Evolutionary conservation across 2,888 invertebrate genomes (phyloP).

Genomic region (Dicranocentrus wangi): DNA sequence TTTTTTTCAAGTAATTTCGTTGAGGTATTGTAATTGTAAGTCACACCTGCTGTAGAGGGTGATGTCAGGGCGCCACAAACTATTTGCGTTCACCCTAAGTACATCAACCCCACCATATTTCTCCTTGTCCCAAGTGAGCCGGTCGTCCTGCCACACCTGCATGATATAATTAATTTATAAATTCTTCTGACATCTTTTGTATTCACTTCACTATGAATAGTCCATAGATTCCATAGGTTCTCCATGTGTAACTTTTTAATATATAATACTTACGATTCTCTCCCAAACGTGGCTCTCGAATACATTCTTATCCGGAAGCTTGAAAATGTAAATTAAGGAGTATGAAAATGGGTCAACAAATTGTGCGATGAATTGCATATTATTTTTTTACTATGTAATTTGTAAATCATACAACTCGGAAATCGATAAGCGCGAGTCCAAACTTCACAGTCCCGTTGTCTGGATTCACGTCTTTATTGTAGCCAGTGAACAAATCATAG

Average conservation of each 20-base stretch:
- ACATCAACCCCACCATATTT: conserved; percentile 59
- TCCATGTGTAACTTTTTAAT: too few relatives aligned
- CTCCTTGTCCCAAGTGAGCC: conserved; percentile 61
- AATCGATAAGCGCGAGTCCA: conserved; percentile 55
- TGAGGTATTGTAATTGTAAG: too few relatives aligned
- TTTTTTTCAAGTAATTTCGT: too few relatives aligned
- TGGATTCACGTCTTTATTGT: conserved; percentile 64
- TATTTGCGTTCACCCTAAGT: conserved; percentile 50
- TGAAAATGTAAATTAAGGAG: too few relatives aligned
- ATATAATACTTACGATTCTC: conserved; percentile 58
- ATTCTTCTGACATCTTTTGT: too few relatives aligned
- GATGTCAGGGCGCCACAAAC: conserved; percentile 68
- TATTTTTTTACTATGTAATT: too few relatives aligned
- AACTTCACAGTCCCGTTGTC: conserved; percentile 52
- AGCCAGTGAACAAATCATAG: conserved; percentile 44
- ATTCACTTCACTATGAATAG: too few relatives aligned
- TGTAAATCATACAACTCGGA: conserved; percentile 64
- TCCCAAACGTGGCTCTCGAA: conserved; percentile 60
- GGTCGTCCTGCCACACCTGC: conserved; percentile 64
- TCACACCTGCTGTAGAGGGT: conserved; percentile 67
- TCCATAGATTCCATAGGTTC: too few relatives aligned
- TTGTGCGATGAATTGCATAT: too few relatives aligned
- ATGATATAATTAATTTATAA: too few relatives aligned
- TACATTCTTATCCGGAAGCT: conserved; percentile 51
- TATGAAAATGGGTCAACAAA: too few relatives aligned